phyloP scores from a whole-genome alignment of 1,140 invertebrate genomes.

The Drosophila miranda region DNA sequence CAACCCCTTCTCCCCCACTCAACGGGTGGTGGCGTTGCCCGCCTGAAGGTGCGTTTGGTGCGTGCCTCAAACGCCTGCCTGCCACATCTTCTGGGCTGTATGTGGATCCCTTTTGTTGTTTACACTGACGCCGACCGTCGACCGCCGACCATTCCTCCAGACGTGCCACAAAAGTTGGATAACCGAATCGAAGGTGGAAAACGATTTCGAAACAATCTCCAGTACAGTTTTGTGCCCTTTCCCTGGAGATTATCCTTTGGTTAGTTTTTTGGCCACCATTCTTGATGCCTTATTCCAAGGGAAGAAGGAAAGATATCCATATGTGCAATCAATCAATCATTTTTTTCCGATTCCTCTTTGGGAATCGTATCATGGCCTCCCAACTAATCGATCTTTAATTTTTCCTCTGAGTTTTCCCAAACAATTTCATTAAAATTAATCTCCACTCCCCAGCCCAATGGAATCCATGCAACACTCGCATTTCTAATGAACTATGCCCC shows the following conservation, averaged over 20 bases:
- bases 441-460: not conserved
- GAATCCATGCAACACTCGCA: constrained; percentile 30
- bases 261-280: not conserved
- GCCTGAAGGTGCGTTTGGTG: constrained; percentile 33
- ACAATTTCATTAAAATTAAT: too few species aligned
- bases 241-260: not conserved
- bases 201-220: constrained; percentile 22
- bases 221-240: not conserved
- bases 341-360: too few species aligned
- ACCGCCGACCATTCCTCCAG: constrained; percentile 28
- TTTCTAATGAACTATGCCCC: constrained; percentile 46
- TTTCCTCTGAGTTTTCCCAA: too few species aligned
- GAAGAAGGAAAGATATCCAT: too few species aligned
- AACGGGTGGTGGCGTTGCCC: constrained; percentile 55
- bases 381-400: too few species aligned
- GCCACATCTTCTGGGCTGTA: constrained; percentile 2
- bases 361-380: too few species aligned
- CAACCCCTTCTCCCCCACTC: constrained; percentile 10
- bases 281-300: too few species aligned
- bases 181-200: constrained; percentile 25
- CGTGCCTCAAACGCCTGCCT: constrained; percentile 34
- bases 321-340: too few species aligned
- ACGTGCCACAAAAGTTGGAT: constrained; percentile 49
- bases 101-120: constrained; percentile 43
- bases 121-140: constrained; percentile 52